A percentile compares a stretch with the other conserved stretches of the same genome.
phyloP scores from a whole-genome alignment of 2,113 vertebrate species.

The Myiagra hebetior region DNA sequence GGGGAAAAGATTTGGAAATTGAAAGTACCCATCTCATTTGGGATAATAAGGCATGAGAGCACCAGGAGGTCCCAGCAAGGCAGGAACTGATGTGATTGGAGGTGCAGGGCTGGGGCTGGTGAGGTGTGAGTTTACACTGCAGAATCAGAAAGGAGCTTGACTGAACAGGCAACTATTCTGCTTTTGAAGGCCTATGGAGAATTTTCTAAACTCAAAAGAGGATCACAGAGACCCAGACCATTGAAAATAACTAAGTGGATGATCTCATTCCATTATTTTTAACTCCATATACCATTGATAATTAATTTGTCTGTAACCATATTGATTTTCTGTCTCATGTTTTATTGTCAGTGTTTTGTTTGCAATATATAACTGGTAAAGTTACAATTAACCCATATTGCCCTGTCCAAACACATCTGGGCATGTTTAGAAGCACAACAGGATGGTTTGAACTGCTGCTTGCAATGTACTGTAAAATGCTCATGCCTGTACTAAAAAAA shows the following conservation, averaged over 20 bases:
- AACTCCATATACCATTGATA: slow-evolving; percentile 70
- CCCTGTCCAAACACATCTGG: slow-evolving; percentile 2
- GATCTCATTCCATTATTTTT: slow-evolving; percentile 73
- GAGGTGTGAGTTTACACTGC: background rate
- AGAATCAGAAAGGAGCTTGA: background rate
- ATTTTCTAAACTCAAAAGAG: slow-evolving; percentile 14
- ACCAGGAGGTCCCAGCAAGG: background rate
- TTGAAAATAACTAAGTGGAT: slow-evolving; percentile 62
- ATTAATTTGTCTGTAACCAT: slow-evolving; percentile 75
- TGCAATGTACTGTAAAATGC: background rate
- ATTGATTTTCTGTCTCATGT: slow-evolving; percentile 70
- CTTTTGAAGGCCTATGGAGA: background rate
- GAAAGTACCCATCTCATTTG: background rate
- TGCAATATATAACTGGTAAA: slow-evolving; percentile 52
- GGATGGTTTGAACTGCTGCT: background rate
- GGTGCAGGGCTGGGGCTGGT: background rate
- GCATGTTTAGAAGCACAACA: background rate
- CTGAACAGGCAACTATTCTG: background rate
- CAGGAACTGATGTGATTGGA: background rate
- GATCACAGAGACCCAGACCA: background rate
- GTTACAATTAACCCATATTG: slow-evolving; percentile 42
- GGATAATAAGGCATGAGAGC: background rate
- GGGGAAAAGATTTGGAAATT: background rate
- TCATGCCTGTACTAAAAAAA: background rate
- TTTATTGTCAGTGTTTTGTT: slow-evolving; percentile 68